Base-by-base conservation (phyloP, 2,888 invertebrate genomes). In the Cylloceria caligata region DNA sequence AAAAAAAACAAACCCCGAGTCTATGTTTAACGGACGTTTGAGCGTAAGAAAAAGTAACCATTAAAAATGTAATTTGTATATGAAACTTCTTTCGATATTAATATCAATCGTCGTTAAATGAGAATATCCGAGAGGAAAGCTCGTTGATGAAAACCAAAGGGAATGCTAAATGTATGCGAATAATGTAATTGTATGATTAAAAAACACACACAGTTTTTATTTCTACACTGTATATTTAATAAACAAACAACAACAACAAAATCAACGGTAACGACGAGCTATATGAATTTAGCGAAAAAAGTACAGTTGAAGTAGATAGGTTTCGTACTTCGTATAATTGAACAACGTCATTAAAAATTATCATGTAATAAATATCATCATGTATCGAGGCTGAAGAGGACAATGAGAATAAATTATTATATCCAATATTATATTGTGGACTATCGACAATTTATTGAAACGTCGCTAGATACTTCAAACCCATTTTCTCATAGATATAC, bases 261-360 rank as follows among this genome's bases (percentile, higher is more conserved):
- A 67, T 57, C 24, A 68, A 62, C 45, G 42, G 62, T 49, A 39
- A 68, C n/a, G 68, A 62, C 62, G 67, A 52, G 45, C 64, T 65
- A 57, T 62, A 72, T 45, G 68, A 75, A 75, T 65, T 57, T 86
- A 87, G 83, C 84, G 83, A 84, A 86, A 62, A 77, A 87, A 88
- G 84, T 84, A 78, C 84, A 86, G 85, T 88, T 88, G 85, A 85
- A 85, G 73, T 83, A 86, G 87, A 86, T 88, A 89, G 89, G 86
- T 89, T 90, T 90, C 89, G 88, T 89, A 90, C 87, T 89, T 89
- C 87, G 87, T 89, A 88, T 89, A 39, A 72, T 73, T 89, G 86
- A 89, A 87, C 86, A 86, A 88, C 78, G 88, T 87, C 87, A 88
- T 82, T 86, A 84, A 86, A 86, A 85, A 81, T 87, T 89, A 87